These are phyloP conservation scores for Thamnophis sirtalis DNA, from an alignment of 2,113 vertebrate species.

Conservation along the genomic window DNA sequence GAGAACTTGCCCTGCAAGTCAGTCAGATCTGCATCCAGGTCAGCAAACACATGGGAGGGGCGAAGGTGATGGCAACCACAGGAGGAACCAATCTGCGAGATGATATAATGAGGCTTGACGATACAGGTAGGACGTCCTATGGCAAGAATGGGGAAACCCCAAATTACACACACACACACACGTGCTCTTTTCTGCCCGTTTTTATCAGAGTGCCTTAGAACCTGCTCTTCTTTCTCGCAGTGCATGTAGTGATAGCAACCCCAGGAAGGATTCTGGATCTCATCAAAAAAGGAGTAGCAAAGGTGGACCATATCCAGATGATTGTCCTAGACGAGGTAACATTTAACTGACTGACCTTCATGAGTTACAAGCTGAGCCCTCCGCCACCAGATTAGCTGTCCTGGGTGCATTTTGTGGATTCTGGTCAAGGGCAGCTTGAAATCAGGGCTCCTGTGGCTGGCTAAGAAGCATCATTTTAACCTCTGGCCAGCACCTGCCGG, in stretches of 20 bases:
- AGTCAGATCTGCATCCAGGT: conserved; percentile 99
- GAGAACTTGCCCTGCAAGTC: conserved; percentile 98
- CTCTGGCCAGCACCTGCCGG: neutral
- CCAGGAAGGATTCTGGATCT: conserved; percentile 98
- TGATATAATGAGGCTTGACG: conserved; percentile 98
- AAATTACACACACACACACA: no score
- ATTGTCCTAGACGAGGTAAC: conserved; percentile 96
- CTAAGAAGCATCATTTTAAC: neutral
- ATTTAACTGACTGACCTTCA: neutral
- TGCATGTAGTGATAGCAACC: conserved; percentile 96
- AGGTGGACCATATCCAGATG: conserved; percentile 98
- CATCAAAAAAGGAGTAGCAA: conserved; percentile 99
- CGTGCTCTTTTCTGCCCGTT: neutral
- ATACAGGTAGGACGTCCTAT: conserved; percentile 79
- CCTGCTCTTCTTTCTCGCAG: conserved; percentile 63
- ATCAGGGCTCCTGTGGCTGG: neutral
- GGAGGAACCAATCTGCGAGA: conserved; percentile 98
- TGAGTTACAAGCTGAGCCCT: neutral
- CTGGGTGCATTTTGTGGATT: neutral
- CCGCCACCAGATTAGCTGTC: neutral
- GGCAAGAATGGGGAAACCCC: no score
- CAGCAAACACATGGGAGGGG: conserved; percentile 99
- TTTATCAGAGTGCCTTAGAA: neutral
- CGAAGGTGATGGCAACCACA: conserved; percentile 99
- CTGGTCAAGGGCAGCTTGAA: neutral